Percentiles rank a stretch among this genome's conserved stretches.
Conservation (phyloP, 2,113 vertebrate species). For the Sinocyclocheilus rhinocerous region DNA sequence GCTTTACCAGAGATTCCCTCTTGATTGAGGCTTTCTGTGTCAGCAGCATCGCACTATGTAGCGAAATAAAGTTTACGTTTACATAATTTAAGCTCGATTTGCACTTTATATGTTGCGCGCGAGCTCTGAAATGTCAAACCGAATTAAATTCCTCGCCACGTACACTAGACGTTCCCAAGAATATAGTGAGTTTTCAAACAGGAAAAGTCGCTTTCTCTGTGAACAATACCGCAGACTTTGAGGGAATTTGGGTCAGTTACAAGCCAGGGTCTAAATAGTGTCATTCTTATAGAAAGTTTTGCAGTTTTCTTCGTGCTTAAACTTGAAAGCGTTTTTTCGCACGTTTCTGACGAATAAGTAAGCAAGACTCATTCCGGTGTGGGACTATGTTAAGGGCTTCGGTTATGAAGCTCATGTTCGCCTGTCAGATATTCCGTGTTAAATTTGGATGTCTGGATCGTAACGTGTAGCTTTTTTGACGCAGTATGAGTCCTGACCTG, state of each 20-base stretch:
- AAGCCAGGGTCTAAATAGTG: background rate
- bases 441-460: background rate
- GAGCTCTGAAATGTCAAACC: background rate
- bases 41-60: slow-evolving; percentile 15
- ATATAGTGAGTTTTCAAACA: slow-evolving; percentile 39
- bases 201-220: slow-evolving; percentile 48
- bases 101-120: background rate
- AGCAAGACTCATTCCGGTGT: background rate
- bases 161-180: background rate
- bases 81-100: background rate
- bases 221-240: background rate
- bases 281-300: background rate
- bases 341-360: background rate
- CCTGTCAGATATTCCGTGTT: background rate
- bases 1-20: background rate
- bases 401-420: background rate
- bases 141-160: slow-evolving; percentile 25
- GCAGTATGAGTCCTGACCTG: background rate
- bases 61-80: slow-evolving; percentile 3
- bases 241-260: background rate
- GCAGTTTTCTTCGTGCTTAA: background rate
- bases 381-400: slow-evolving; percentile 3
- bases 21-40: slow-evolving; percentile 6
- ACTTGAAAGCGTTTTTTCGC: background rate
- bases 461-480: slow-evolving; percentile 7